Conservation (phyloP, 2,797 vertebrate genomes). For the Nannoperca australis region DNA sequence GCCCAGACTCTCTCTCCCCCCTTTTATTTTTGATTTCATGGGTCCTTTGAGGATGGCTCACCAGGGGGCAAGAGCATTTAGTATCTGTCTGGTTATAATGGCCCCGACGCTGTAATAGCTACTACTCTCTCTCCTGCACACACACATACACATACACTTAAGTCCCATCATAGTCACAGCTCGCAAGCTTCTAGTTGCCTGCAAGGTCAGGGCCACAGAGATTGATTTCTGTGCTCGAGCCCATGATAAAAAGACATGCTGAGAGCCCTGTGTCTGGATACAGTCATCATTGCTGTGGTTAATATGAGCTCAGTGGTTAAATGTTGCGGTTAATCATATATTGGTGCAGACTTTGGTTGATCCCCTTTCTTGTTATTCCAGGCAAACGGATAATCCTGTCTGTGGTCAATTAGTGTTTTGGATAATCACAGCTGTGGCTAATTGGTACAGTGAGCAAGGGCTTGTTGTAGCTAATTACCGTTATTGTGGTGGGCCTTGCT, state of each 20-base stretch:
- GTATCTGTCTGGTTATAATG: slow-evolving; percentile 88
- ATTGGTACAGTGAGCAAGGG: slow-evolving; percentile 77
- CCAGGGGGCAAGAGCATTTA: slow-evolving; percentile 84
- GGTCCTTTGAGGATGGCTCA: slow-evolving; percentile 85
- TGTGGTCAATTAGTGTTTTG: slow-evolving; percentile 83
- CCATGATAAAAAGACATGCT: slow-evolving; percentile 56
- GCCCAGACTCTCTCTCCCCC: slow-evolving; percentile 62
- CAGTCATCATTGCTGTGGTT: slow-evolving; percentile 62
- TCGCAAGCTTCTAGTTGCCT: slow-evolving; percentile 53
- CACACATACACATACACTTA: slow-evolving; percentile 22
- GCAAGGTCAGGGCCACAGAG: slow-evolving; percentile 72
- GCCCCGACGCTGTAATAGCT: slow-evolving; percentile 81
- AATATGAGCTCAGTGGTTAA: slow-evolving; percentile 68
- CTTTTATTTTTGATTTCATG: slow-evolving; percentile 74
- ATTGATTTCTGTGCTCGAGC: slow-evolving; percentile 64
- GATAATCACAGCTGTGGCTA: slow-evolving; percentile 83
- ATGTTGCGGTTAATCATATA: slow-evolving; percentile 74
- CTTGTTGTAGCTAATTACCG: slow-evolving; percentile 82
- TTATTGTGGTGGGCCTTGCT: slow-evolving; percentile 70
- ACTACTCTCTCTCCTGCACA: slow-evolving; percentile 35
- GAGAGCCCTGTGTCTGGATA: slow-evolving; percentile 59
- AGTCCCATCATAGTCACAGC: slow-evolving; percentile 64
- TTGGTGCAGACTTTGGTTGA: slow-evolving; percentile 60
- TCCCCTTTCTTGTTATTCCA: slow-evolving; percentile 67
- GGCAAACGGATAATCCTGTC: slow-evolving; percentile 73